Evolutionary conservation across 2,888 invertebrate genomes (phyloP), one percentile per base, ranked within the genome.

Genomic region (Hypena proboscidalis): DNA sequence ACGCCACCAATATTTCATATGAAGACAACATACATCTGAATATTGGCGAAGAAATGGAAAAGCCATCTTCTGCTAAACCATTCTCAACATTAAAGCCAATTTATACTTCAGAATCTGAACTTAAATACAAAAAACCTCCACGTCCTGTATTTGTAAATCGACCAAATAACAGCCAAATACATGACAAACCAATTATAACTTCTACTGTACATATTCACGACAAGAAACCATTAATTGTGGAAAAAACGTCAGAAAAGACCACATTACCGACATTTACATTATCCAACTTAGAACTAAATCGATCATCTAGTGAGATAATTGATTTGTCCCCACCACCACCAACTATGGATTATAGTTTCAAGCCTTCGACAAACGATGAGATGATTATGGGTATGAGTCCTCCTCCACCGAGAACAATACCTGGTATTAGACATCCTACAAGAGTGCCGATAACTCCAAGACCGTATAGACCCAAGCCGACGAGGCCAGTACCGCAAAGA

Each of bases 311-410:
- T 60, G 88, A 91, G 39, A 91, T 91, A 4, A 78, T 90, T 52
- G 85, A 91, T 51, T 74, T 91, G n/a, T 90, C 91, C 17, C 91
- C 91, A 7, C 91, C 91, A n/a, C 90, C 90, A 4, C 89, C 87
- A 4, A 85, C 84, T 1, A 67, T 83, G 53, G 85, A 88, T 55
- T 86, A 85, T 42, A 88, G 74, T 47, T 88, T 86, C 32, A 89
- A 85, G 39, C 84, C 90, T 7, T 81, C 89, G 6, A 83, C 79
- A 5, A 85, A 84, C 52, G 85, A 89, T 72, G 91, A 91, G 44
- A 82, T 79, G 70, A 91, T 92, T n/a, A 88, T 92, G 89, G 92
- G 92, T 0, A 90, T 92, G 84, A 92, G 85, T 65, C 92, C 92
- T 25, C 92, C 92, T 7, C 92, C 92, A 37, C 84, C 86, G 10